Conservation (phyloP, 2,113 vertebrate genomes). For the Cnemophilus loriae region DNA sequence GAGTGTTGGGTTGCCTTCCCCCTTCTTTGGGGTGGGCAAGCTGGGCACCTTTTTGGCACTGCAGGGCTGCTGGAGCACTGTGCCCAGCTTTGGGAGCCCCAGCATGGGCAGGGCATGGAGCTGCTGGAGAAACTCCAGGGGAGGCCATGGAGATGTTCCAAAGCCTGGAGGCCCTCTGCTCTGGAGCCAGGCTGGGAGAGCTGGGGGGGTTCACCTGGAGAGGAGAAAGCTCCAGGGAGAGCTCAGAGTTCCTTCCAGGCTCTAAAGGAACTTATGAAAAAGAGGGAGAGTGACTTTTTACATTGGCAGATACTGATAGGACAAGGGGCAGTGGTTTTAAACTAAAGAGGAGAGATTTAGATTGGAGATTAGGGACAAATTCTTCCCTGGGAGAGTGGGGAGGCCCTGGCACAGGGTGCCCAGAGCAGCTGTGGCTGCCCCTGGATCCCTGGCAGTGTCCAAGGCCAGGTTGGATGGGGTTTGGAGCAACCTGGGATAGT, state of each 20-base stretch:
- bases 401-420: not conserved
- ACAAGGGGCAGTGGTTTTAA: not conserved
- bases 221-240: not conserved
- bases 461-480: not conserved
- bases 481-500: not conserved
- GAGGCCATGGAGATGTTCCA: rapidly evolving
- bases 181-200: not conserved
- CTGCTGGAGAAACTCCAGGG: not conserved
- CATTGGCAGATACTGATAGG: not conserved
- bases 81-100: not conserved
- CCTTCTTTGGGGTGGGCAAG: rapidly evolving
- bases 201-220: not conserved
- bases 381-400: rapidly evolving
- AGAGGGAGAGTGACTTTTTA: not conserved
- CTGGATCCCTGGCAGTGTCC: not conserved
- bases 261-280: too few relatives aligned
- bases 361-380: not conserved
- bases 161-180: not conserved
- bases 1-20: not conserved
- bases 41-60: not conserved
- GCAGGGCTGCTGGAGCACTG: not conserved
- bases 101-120: not conserved
- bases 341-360: not conserved
- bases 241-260: rapidly evolving
- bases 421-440: not conserved